Evolutionary conservation across 2,113 vertebrate genomes (phyloP).

Genomic region (Mugil cephalus): DNA sequence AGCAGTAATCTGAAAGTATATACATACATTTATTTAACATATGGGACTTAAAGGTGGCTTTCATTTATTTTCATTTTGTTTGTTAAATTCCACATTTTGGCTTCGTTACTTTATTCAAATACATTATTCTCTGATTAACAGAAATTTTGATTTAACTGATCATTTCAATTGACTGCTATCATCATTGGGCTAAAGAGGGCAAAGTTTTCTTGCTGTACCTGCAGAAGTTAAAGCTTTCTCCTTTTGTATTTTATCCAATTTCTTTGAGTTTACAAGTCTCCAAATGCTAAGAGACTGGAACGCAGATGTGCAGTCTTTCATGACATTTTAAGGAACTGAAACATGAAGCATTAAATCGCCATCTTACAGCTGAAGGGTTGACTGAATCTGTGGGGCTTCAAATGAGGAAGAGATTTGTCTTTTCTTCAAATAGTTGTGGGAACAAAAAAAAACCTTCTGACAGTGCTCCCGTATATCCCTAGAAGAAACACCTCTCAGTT

Average conservation of each 20-base stretch:
- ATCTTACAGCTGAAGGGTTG: not conserved
- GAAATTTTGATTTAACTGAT: too few relatives aligned
- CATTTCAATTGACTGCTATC: not conserved
- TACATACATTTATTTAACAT: too few relatives aligned
- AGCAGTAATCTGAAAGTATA: too few relatives aligned
- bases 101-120: too few relatives aligned
- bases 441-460: conserved; percentile 1
- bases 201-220: not conserved
- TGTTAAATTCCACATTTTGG: too few relatives aligned
- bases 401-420: conserved; percentile 3
- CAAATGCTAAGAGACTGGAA: not conserved
- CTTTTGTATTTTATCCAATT: not conserved
- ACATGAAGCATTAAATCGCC: not conserved
- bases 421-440: not conserved
- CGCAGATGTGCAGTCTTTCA: not conserved
- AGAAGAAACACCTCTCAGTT: not conserved
- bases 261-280: not conserved
- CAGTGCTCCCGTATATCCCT: not conserved
- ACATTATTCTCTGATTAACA: too few relatives aligned
- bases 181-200: not conserved
- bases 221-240: not conserved
- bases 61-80: too few relatives aligned
- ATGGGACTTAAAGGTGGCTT: too few relatives aligned
- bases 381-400: not conserved
- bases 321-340: not conserved